Base-by-base conservation (phyloP, 2,113 vertebrate species). In the Saimiri boliviensis region DNA sequence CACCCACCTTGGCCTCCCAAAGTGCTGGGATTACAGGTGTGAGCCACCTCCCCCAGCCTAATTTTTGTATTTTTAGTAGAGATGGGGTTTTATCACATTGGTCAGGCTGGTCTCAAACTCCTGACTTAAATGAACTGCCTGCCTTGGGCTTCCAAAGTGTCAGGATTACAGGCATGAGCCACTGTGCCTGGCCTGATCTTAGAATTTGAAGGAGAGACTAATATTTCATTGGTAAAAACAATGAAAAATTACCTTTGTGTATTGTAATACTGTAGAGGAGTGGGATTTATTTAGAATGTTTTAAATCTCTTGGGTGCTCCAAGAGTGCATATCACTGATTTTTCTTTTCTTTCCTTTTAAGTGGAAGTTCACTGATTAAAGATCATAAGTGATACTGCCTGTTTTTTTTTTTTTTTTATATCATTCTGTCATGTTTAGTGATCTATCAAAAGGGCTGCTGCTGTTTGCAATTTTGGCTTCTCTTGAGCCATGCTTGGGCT, bases 151-250 rank as follows among this genome's bases (percentile, higher is more conserved):
- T 27, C 60, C 60, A 30, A 63, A 63, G 27, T 63, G 27, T 30
- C 30, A 12, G 27, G 60, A 63, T 63, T 63, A 63, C 5, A 63
- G 60, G 27, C 30, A 30, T 63, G 60, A 30, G 60, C 60, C 60
- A 14, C 60, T 2, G 27, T 12, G 5, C 60, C 27, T 63, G 27
- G 60, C 60, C 27, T 93, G 32, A 40, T 93, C 11, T 95, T 97
- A 10, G 21, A 94, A 93, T 93, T 95, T 96, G 54, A 91, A 92
- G 83, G 54, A 94, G 32, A 93, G 45, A 76, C 25, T 93, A 25
- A 47, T 32, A 14, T 52, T 86, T 83, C 35, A 60, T 63, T 94
- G 86, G n/a, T 27, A 94, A 70, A 54, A 95, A 30, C 58, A 95
- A 73, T 71, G 23, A 37, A 87, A 95, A 92, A 63, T 96, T 70